Percentiles rank a stretch among this genome's conserved stretches.
phyloP scores from a whole-genome alignment of 2,888 invertebrate genomes.

The Drosophila nr. fundita region DNA sequence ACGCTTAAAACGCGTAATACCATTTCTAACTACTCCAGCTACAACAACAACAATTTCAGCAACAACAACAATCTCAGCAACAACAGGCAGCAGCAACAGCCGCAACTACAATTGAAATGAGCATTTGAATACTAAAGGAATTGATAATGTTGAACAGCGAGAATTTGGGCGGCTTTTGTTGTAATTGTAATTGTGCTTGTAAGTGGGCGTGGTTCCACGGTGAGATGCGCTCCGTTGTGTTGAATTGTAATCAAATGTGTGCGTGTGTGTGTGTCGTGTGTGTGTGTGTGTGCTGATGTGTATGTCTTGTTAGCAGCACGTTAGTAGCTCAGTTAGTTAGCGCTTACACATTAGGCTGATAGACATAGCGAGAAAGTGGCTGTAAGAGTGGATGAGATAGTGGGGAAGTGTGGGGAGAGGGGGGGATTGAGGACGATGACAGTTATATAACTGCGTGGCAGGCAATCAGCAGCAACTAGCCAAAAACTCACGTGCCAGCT shows the following conservation, averaged over 20 bases:
- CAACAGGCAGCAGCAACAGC: constrained; percentile 14
- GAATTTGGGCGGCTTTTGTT: constrained; percentile 55
- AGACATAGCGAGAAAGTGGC: constrained; percentile 7
- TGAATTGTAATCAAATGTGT: constrained; percentile 26
- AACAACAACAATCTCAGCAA: constrained; percentile 19
- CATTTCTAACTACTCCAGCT: constrained; percentile 50
- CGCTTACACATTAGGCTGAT: constrained; percentile 52
- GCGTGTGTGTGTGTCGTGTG: constrained; percentile 8
- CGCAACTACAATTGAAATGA: constrained; percentile 54
- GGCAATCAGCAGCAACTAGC: constrained; percentile 52
- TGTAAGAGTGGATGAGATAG: neutral
- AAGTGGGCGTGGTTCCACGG: constrained; percentile 53
- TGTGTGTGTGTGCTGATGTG: constrained; percentile 15
- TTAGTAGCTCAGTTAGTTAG: constrained; percentile 67
- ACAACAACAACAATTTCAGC: constrained; percentile 27
- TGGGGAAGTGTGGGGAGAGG: neutral
- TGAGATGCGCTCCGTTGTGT: constrained; percentile 32
- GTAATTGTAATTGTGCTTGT: constrained; percentile 63
- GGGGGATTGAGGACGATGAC: neutral
- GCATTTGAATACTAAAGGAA: constrained; percentile 72
- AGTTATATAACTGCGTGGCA: constrained; percentile 32
- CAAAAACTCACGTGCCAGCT: constrained; percentile 49
- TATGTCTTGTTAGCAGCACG: constrained; percentile 60
- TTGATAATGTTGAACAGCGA: constrained; percentile 64
- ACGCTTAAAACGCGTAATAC: constrained; percentile 61